Base-by-base conservation (phyloP, 2,797 vertebrate genomes). In the Calcarius lapponicus region DNA sequence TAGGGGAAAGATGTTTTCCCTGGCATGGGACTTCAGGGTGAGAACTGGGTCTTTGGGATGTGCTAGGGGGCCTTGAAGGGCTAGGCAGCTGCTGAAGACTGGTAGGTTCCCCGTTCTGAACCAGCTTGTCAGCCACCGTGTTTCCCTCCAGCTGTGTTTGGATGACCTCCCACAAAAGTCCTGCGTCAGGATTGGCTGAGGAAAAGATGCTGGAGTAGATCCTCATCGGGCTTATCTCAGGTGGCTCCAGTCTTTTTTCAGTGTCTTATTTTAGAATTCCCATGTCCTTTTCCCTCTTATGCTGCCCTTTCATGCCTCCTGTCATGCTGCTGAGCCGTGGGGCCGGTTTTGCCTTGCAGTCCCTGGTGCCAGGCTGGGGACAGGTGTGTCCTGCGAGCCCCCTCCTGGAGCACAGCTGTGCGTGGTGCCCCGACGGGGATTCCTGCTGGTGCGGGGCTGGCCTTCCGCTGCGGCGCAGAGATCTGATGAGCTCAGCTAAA, bases 401-500 rank as follows among this genome's bases (percentile, higher is more conserved):
- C 18, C 9, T 61, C 21, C 50, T 31, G 8, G 16, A 14, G 81
- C 87, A 34, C 84, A 67, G 57, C 70, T 10, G 25, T 0, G 1
- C 0, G 0, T 5, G 36, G 48, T 51, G 72, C 34, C 50, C 48
- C 1, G 1, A 8, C 1, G 0, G 80, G 61, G 89, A 78, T 87
- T 76, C 73, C 74, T 85, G 17, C 17, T 2, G 10, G 19, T 61
- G 61, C 6, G 1, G 70, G 75, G 72, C 81, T 5, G 6, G 85
- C 53, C 71, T 87, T 66, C 43, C 4, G 0, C 93, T 89, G 79
- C 62, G 0, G 89, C 3, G 28, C 57, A 21, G 57, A 67, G 78
- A 54, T 14, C 3, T 88, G 90, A 84, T 93, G 92, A 95, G 74
- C 81, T 96, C 79, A 87, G 93, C 93, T 71, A 21, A 88, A 86